Evolutionary conservation across 1,140 invertebrate genomes (phyloP), one percentile per base, ranked within the genome.

Genomic region (Lepidurus arcticus): DNA sequence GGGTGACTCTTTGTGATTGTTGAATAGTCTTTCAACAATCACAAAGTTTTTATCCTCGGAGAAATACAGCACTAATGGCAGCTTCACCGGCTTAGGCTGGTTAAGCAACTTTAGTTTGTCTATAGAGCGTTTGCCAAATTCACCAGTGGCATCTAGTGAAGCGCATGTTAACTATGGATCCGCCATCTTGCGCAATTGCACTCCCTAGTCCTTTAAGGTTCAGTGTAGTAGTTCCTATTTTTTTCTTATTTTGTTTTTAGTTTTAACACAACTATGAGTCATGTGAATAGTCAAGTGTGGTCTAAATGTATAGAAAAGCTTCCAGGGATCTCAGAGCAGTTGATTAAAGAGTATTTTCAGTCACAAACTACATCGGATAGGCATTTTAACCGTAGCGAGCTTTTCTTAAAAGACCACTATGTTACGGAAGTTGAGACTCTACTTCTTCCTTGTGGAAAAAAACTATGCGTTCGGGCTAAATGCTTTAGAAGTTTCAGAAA

Each of bases 381-480:
- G 34, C 74, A 75, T 44, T 76, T 42, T 42, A 76, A 76, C 42
- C 75, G 75, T 21, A 76, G 75, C 42, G 75, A 76, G n/a, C 42
- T 76, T 8, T 76, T 76, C 44, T 21, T 76, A 34, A 42, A 76
- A 76, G 75, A 76, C 11, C 75, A 76, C 9, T 76, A 34, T 44
- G 75, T 76, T 26, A 44, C 24, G 21, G 75, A 24, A 9, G 21
- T 76, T 21, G 34, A 76, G 34, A 26, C 75, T 3, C n/a, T 34
- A 76, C 21, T 21, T 76, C 42, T 34, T 42, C 75, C 75, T 24
- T 24, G 42, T 24, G 42, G 21, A 10, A 76, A 42, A 44, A 76
- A 76, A 34, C n/a, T 76, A 16, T 42, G 10, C 42, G 75, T 76
- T 34, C 21, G 4, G 7, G 75, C 75, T 7, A 76, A 76, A 42